phyloP scores from a whole-genome alignment of 2,888 invertebrate genomes.

The Cantharis flavilabris region DNA sequence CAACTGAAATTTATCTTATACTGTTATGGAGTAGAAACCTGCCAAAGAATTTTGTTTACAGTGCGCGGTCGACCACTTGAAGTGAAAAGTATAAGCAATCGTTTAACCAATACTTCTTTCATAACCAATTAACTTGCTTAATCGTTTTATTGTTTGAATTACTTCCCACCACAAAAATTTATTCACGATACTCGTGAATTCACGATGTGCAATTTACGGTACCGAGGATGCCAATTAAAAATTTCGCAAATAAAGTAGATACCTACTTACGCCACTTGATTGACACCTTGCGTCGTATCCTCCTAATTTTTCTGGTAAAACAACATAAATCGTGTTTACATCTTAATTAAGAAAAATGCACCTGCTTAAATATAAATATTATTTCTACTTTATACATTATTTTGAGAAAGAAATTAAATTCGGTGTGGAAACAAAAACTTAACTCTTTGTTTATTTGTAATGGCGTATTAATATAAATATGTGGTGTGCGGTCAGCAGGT shows the following conservation, averaged over 20 bases:
- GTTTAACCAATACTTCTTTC: background rate
- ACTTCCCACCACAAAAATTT: background rate
- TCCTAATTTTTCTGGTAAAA: background rate
- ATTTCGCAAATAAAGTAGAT: background rate
- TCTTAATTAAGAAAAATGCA: background rate
- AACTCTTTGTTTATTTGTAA: conserved; percentile 21
- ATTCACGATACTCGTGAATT: background rate
- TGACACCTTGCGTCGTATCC: background rate
- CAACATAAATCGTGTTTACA: background rate
- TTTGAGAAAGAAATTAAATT: background rate
- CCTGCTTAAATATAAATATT: background rate
- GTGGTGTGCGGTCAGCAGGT: conserved; percentile 33
- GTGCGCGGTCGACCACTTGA: background rate
- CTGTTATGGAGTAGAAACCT: background rate
- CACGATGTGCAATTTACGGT: background rate
- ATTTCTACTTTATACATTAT: background rate
- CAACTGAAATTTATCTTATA: background rate
- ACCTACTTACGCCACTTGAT: background rate
- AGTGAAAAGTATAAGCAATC: background rate
- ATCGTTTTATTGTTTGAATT: background rate
- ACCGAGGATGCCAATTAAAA: background rate
- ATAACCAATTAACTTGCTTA: background rate
- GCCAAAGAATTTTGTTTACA: background rate
- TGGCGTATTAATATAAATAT: conserved; percentile 34
- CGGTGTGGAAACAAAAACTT: conserved; percentile 9